These are phyloP conservation scores for Aphelinus certus DNA, from an alignment of 1,140 invertebrate genomes.

Conservation along the genomic window DNA sequence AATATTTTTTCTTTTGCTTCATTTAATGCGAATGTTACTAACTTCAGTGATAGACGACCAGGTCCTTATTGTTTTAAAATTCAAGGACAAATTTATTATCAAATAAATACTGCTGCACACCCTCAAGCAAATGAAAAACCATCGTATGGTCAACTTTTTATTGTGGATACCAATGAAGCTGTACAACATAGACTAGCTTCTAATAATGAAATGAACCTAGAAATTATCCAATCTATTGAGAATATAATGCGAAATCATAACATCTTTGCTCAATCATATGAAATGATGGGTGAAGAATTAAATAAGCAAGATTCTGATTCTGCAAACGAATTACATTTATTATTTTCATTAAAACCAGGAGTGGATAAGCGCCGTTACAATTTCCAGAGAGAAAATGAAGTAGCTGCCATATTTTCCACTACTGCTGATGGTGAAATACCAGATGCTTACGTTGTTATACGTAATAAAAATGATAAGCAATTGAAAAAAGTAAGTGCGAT, in stretches of 20 bases:
- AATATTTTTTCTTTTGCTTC: constrained; percentile 13
- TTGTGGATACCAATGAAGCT: constrained; percentile 33
- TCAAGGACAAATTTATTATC: constrained; percentile 12
- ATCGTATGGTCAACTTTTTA: constrained; percentile 33
- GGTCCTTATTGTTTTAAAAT: constrained; percentile 8
- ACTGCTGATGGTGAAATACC: constrained; percentile 42
- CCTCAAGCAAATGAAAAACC: constrained; percentile 3
- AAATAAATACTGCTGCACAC: constrained; percentile 12
- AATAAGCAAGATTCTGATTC: background rate
- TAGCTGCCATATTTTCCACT: constrained; percentile 43
- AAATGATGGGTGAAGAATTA: constrained; percentile 18
- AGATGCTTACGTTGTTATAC: constrained; percentile 39
- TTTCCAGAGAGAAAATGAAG: constrained; percentile 42
- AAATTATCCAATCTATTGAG: constrained; percentile 23
- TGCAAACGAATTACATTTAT: constrained; percentile 6
- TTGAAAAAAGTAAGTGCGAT: background rate
- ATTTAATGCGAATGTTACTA: background rate
- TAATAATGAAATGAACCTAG: constrained; percentile 7
- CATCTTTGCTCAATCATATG: constrained; percentile 26
- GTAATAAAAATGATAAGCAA: constrained; percentile 11
- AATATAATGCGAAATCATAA: constrained; percentile 24
- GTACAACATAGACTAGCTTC: constrained; percentile 4
- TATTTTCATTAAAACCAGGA: constrained; percentile 36
- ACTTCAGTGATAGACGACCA: constrained; percentile 2
- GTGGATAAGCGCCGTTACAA: constrained; percentile 39